Conservation (phyloP, 2,113 vertebrate species). For the Clarias magur region DNA sequence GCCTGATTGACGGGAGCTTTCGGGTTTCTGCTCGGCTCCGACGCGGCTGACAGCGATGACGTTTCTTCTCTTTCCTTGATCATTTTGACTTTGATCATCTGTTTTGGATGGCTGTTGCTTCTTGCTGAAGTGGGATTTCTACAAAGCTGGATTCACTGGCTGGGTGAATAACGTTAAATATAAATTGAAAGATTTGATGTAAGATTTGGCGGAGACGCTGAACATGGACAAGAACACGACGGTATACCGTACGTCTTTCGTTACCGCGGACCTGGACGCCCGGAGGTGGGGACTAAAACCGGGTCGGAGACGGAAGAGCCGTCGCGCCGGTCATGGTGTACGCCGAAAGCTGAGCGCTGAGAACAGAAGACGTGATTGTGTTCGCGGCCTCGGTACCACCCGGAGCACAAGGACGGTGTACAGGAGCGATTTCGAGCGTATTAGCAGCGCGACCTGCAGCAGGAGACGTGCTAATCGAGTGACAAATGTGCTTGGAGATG, state of each 20-base stretch:
- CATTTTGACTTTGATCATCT: not conserved
- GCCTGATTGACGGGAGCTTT: not conserved
- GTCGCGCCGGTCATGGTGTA: not conserved
- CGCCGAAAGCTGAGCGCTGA: not conserved
- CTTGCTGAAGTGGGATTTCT: not conserved
- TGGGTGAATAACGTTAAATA: not conserved
- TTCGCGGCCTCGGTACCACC: not conserved
- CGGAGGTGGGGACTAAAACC: not conserved
- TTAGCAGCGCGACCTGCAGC: constrained; percentile 5
- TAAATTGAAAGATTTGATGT: not conserved
- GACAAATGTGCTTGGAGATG: not conserved
- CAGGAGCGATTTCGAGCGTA: constrained; percentile 6
- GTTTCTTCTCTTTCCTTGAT: not conserved
- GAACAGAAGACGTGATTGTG: not conserved
- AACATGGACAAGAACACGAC: not conserved
- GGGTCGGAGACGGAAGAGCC: not conserved
- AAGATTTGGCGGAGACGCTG: not conserved
- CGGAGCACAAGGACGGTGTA: not conserved
- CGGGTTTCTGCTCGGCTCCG: not conserved
- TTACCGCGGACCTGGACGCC: not conserved
- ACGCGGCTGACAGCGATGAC: not conserved
- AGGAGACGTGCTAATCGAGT: not conserved
- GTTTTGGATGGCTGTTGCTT: not conserved
- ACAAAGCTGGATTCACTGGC: not conserved
- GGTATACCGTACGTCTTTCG: too few species aligned